Conservation (phyloP, 2,797 vertebrate species). For the Brotula barbata region DNA sequence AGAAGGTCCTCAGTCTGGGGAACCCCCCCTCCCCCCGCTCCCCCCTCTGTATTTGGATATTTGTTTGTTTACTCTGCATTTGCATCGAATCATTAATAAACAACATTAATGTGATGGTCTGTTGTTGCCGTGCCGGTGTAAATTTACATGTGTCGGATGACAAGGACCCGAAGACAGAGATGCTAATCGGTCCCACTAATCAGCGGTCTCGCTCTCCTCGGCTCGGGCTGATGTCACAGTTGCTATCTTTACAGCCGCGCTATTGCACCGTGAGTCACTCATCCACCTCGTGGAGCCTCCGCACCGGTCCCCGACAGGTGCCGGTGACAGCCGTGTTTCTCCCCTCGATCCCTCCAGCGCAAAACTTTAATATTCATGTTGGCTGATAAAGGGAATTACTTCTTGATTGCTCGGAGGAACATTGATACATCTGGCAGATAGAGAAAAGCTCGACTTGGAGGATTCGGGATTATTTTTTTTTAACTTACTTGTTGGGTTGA, state of each 20-base stretch:
- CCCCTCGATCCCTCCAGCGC: constrained; percentile 59
- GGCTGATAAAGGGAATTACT: constrained; percentile 76
- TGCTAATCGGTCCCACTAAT: constrained; percentile 58
- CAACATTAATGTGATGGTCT: constrained; percentile 64
- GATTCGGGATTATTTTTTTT: constrained; percentile 63
- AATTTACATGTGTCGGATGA: constrained; percentile 62
- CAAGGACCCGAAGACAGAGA: constrained; percentile 60
- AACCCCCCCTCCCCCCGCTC: constrained; percentile 26
- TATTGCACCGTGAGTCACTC: constrained; percentile 45
- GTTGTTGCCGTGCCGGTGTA: constrained; percentile 51
- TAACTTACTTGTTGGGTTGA: constrained; percentile 52
- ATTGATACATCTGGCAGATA: constrained; percentile 76
- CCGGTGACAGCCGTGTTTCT: constrained; percentile 59
- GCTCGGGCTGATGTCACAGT: constrained; percentile 39
- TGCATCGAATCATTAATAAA: constrained; percentile 71
- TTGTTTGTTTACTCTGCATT: constrained; percentile 73
- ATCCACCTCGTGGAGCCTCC: constrained; percentile 53
- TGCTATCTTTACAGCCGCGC: constrained; percentile 51
- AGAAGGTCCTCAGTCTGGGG: constrained; percentile 61
- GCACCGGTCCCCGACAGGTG: constrained; percentile 64
- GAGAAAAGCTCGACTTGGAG: constrained; percentile 60
- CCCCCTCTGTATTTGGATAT: constrained; percentile 45
- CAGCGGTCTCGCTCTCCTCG: constrained; percentile 48
- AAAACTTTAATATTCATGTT: constrained; percentile 76
- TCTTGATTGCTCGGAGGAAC: constrained; percentile 76